Conservation (phyloP, 2,113 vertebrate genomes). For the Oreocharis arfaki region DNA sequence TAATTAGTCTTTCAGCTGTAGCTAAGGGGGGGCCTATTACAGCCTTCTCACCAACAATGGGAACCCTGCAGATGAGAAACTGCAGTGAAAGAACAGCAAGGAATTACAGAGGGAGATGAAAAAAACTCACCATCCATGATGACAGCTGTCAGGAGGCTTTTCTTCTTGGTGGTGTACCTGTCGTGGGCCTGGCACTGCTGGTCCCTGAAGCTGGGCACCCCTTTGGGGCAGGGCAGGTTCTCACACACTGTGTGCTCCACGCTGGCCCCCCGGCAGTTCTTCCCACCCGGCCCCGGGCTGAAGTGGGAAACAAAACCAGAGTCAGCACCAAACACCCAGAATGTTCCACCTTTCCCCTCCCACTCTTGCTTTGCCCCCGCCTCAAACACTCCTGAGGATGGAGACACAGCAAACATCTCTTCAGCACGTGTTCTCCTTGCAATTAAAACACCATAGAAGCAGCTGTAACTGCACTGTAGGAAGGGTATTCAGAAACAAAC, state of each 20-base stretch:
- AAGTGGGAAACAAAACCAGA: neutral
- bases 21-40: neutral
- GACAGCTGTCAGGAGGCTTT: constrained; percentile 83
- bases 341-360: neutral
- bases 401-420: neutral
- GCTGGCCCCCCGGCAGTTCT: constrained; percentile 81
- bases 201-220: constrained; percentile 88
- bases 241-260: constrained; percentile 94
- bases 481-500: neutral
- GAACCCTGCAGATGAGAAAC: neutral
- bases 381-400: neutral
- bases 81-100: neutral
- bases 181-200: constrained; percentile 93
- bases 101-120: neutral
- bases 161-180: constrained; percentile 80
- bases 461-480: neutral
- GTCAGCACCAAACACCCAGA: neutral
- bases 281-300: constrained; percentile 89
- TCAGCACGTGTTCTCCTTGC: neutral
- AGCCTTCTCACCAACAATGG: neutral
- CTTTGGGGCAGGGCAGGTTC: constrained; percentile 86
- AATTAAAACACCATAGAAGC: neutral
- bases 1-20: neutral
- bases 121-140: constrained; percentile 77
- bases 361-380: neutral